A percentile compares a stretch with the other conserved stretches of the same genome.
These are phyloP conservation scores for Suncus etruscus DNA, from an alignment of 2,113 vertebrate species.

Conservation along the genomic window DNA sequence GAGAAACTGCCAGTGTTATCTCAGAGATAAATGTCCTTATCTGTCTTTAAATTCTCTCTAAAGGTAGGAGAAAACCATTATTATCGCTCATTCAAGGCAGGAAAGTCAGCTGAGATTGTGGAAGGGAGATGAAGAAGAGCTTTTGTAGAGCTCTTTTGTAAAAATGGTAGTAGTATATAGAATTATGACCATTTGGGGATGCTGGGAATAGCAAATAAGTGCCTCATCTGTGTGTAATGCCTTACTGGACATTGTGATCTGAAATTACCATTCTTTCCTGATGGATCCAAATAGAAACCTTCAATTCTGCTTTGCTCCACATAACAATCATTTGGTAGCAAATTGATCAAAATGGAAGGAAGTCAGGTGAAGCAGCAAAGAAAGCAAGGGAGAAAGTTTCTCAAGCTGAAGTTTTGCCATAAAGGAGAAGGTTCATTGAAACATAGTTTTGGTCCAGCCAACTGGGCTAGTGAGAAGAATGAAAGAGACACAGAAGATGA, in stretches of 20 bases:
- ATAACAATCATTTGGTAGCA: not conserved
- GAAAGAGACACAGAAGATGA: not conserved
- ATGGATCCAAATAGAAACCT: not conserved
- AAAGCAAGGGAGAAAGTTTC: not conserved
- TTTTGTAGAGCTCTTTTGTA: not conserved
- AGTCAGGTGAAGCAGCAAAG: not conserved
- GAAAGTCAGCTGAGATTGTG: not conserved
- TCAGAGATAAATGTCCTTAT: not conserved
- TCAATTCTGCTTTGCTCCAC: not conserved
- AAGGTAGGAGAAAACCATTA: not conserved
- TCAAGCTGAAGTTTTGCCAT: not conserved
- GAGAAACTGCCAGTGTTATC: not conserved
- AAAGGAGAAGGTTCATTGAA: not conserved
- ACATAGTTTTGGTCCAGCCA: not conserved
- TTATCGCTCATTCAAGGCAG: not conserved
- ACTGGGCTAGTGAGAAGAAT: rapidly evolving
- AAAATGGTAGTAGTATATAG: not conserved
- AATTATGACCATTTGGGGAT: not conserved
- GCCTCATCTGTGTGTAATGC: not conserved
- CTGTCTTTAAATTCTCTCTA: not conserved
- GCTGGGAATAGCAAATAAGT: not conserved
- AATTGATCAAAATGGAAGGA: not conserved
- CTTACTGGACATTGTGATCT: rapidly evolving
- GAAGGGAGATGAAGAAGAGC: not conserved
- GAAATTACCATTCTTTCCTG: not conserved